These are phyloP conservation scores for Acanthosepion lycidas DNA, from an alignment of 2,888 invertebrate species.

Conservation along the genomic window DNA sequence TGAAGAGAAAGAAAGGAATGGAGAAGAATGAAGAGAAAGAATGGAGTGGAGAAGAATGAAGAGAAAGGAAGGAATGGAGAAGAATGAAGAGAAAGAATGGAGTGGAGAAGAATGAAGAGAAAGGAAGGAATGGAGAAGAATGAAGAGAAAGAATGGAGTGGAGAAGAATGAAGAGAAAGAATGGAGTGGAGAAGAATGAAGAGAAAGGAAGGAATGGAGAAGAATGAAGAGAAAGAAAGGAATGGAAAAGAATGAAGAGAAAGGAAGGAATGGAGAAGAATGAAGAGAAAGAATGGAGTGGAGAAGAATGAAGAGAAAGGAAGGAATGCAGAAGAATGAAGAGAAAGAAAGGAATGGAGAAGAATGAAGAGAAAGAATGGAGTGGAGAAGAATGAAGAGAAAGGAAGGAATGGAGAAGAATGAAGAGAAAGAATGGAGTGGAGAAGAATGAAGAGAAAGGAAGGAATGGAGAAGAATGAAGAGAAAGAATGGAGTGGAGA, in stretches of 20 bases:
- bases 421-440: neutral
- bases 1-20: neutral
- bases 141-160: neutral
- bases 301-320: too few relatives aligned
- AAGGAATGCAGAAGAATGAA: neutral
- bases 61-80: neutral
- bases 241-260: too few relatives aligned
- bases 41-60: neutral
- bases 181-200: neutral
- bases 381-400: neutral
- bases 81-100: neutral
- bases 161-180: neutral
- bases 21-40: neutral
- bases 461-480: neutral
- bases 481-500: neutral
- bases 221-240: too few relatives aligned
- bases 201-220: too few relatives aligned
- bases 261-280: too few relatives aligned
- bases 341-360: too few relatives aligned
- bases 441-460: neutral
- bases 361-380: neutral
- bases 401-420: neutral
- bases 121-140: neutral
- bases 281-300: too few relatives aligned
- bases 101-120: neutral